Percentiles rank a stretch among this genome's conserved stretches.
Evolutionary conservation across 2,113 vertebrate genomes (phyloP).

Genomic region (Rhodinocichla rosea): DNA sequence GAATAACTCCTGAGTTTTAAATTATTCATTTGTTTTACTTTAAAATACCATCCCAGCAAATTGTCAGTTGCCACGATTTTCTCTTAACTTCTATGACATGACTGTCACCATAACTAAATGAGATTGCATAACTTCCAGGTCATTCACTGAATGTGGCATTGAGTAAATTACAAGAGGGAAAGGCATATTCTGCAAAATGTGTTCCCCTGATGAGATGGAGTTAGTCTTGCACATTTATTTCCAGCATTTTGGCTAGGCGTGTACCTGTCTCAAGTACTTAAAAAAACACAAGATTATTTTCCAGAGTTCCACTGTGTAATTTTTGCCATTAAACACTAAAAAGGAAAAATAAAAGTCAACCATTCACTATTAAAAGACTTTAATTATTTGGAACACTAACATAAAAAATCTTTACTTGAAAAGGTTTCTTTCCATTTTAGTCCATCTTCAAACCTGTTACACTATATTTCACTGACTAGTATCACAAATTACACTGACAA

Average conservation of each 20-base stretch:
- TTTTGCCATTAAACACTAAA: constrained; percentile 53
- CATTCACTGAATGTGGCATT: neutral
- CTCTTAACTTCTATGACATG: neutral
- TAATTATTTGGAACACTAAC: constrained; percentile 68
- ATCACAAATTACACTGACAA: constrained; percentile 49
- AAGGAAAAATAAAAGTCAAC: neutral
- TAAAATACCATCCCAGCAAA: neutral
- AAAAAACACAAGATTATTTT: constrained; percentile 54
- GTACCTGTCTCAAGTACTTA: constrained; percentile 5
- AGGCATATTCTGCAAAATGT: neutral
- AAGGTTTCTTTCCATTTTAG: constrained; percentile 63
- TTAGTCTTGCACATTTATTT: constrained; percentile 20
- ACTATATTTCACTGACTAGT: constrained; percentile 45
- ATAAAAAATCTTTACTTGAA: constrained; percentile 69
- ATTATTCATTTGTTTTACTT: neutral
- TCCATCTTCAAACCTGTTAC: constrained; percentile 38
- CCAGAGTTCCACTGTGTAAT: constrained; percentile 40
- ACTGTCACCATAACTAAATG: neutral
- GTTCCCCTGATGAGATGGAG: neutral
- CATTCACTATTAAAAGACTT: constrained; percentile 60
- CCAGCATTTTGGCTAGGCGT: constrained; percentile 18
- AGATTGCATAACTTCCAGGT: neutral
- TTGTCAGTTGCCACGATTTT: neutral
- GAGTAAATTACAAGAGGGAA: neutral
- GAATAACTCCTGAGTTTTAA: neutral